Percentiles rank a stretch among this genome's conserved stretches.
Conservation (phyloP, 2,888 invertebrate species). For the Exocentrus adspersus region DNA sequence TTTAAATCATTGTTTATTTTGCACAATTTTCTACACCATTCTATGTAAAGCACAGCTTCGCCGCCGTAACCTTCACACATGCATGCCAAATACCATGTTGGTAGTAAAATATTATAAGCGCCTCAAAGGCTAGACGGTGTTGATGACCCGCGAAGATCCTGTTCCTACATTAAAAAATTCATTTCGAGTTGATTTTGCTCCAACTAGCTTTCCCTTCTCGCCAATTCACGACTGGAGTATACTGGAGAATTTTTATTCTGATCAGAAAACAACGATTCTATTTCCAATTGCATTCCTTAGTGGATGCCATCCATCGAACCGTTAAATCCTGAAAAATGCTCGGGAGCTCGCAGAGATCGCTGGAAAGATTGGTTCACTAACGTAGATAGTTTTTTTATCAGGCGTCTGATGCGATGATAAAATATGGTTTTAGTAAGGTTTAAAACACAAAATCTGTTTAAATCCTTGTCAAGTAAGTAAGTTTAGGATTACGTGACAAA, state of each 20-base stretch:
- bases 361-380: not conserved
- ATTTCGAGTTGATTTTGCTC: not conserved
- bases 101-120: not conserved
- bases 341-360: not conserved
- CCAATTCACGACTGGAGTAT: not conserved
- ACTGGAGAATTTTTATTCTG: not conserved
- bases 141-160: conserved; percentile 17
- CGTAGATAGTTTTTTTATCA: not conserved
- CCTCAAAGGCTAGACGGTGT: conserved; percentile 11
- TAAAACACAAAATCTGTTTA: too few species aligned
- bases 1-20: too few species aligned
- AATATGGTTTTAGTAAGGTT: not conserved
- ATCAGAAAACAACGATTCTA: not conserved
- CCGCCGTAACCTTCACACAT: not conserved
- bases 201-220: not conserved
- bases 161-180: not conserved
- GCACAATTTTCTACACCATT: too few species aligned
- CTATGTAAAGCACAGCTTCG: too few species aligned
- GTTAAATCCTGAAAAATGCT: not conserved
- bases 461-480: too few species aligned
- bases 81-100: conserved; percentile 11
- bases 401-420: not conserved
- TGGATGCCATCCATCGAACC: not conserved
- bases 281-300: not conserved
- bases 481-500: too few species aligned